Evolutionary conservation across 2,888 invertebrate genomes (phyloP).

Genomic region (Galeopsomyia nigrocyanea): DNA sequence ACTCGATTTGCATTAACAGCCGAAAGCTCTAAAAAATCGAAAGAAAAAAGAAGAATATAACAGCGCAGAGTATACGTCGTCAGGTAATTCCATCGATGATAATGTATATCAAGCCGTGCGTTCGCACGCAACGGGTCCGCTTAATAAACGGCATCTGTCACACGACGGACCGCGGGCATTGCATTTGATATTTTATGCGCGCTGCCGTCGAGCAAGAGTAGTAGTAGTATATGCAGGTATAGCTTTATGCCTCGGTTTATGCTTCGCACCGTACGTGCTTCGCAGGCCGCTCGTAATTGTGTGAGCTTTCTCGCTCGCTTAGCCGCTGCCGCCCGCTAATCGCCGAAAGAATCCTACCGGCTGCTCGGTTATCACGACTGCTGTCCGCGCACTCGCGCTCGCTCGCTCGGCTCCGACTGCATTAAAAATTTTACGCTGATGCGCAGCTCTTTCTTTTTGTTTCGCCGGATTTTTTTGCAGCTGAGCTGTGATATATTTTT

Average conservation of each 20-base stretch:
- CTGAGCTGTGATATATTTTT: too few species aligned
- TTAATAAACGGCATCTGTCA: constrained; percentile 68
- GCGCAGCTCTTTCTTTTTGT: too few species aligned
- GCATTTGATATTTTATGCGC: constrained; percentile 66
- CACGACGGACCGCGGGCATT: constrained; percentile 61
- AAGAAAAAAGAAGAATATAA: background rate
- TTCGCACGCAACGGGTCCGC: constrained; percentile 1
- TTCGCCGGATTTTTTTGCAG: too few species aligned
- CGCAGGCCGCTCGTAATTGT: constrained; percentile 34
- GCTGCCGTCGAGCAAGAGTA: constrained; percentile 48
- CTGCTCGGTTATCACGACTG: background rate
- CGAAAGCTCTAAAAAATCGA: too few species aligned
- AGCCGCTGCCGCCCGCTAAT: constrained; percentile 35
- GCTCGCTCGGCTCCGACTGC: too few species aligned
- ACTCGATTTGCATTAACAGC: too few species aligned
- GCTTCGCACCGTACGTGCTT: constrained; percentile 66
- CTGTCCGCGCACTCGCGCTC: background rate
- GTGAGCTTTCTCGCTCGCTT: constrained; percentile 5
- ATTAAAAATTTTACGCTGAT: constrained; percentile 16
- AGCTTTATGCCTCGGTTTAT: constrained; percentile 67
- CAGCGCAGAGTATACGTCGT: constrained; percentile 2
- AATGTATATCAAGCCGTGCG: background rate
- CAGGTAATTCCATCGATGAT: constrained; percentile 26
- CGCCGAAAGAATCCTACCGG: constrained; percentile 31
- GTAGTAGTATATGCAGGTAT: constrained; percentile 3